Base-by-base conservation (phyloP, 2,113 vertebrate species). In the Benitochromis conjunctus region DNA sequence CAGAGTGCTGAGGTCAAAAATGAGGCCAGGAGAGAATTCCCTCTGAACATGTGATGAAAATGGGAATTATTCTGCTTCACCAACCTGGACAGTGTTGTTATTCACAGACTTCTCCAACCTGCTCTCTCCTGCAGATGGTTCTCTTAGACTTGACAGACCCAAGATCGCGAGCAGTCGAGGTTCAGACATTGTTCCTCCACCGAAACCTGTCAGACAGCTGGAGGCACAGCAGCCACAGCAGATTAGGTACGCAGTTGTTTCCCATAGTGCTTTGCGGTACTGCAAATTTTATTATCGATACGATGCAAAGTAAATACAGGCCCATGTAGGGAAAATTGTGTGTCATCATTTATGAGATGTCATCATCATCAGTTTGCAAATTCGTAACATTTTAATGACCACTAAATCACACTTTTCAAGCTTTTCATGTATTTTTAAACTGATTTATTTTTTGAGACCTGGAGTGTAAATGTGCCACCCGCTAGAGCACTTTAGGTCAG, bases 81-180 rank as follows among this genome's bases (percentile, higher is more conserved):
- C 18, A 29, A 48, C 41, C 24, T 71, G 21, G 21, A 7, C 41
- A 46, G 9, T 48, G 66, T 48, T 48, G 24, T 62, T 79, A 5
- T 62, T 56, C 19, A 38, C 1, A 18, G 26, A 60, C 55, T n/a
- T 36, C 18, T 60, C 38, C 38, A 76, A 16, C 36, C 3, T 5
- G 21, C 12, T 94, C 7, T 29, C 94, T 96, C 88, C 92, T 96
- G 93, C 93, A 92, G 97, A 98, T 57, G 89, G 95, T 74, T 97
- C 85, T 94, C 95, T 95, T 19, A 96, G 89, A 95, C 56, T 10
- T 3, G 95, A 95, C 48, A 94, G 89, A 91, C 81, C 90, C 79
- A 97, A 89, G 88, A 96, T 95, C 71, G 89, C 96, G 83, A 97
- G 94, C 94, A 97, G 94, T 71, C 92, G 94, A 89, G 95, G 96